Evolutionary conservation across 1,140 invertebrate genomes (phyloP).

Genomic region (Drosophila watanabei): DNA sequence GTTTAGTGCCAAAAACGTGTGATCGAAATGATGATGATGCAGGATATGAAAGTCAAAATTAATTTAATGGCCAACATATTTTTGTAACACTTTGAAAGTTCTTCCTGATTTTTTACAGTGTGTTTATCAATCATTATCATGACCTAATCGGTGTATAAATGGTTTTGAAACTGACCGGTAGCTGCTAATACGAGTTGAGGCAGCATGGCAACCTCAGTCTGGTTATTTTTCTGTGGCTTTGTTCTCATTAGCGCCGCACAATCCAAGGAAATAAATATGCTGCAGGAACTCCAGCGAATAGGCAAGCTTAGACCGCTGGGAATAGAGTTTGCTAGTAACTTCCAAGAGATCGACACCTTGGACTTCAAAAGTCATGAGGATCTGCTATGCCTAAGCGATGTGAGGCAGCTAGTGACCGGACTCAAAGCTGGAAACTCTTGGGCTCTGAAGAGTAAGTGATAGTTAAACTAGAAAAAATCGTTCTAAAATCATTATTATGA

Average conservation of each 20-base stretch:
- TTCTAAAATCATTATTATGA: background rate
- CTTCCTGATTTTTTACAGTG: too few relatives aligned
- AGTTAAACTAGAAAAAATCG: background rate
- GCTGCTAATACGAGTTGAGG: background rate
- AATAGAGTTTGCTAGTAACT: conserved; percentile 15
- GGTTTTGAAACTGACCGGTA: too few relatives aligned
- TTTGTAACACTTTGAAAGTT: too few relatives aligned
- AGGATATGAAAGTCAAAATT: too few relatives aligned
- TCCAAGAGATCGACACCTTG: background rate
- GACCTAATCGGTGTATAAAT: conserved; percentile 1
- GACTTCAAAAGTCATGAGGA: background rate
- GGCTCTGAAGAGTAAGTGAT: conserved; percentile 31
- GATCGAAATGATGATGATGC: too few relatives aligned
- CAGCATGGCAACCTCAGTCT: conserved; percentile 5
- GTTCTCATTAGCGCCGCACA: background rate
- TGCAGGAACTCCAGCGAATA: conserved; percentile 1
- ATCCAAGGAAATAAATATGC: background rate
- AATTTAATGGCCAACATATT: too few relatives aligned
- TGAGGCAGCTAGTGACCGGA: background rate
- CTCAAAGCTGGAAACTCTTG: background rate
- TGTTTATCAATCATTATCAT: background rate
- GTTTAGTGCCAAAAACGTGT: too few relatives aligned
- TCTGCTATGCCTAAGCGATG: background rate
- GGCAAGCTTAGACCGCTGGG: conserved; percentile 15
- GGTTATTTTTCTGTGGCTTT: conserved; percentile 3